Evolutionary conservation across 1,140 invertebrate genomes (phyloP).

Genomic region (Drosophila nigromelanica): DNA sequence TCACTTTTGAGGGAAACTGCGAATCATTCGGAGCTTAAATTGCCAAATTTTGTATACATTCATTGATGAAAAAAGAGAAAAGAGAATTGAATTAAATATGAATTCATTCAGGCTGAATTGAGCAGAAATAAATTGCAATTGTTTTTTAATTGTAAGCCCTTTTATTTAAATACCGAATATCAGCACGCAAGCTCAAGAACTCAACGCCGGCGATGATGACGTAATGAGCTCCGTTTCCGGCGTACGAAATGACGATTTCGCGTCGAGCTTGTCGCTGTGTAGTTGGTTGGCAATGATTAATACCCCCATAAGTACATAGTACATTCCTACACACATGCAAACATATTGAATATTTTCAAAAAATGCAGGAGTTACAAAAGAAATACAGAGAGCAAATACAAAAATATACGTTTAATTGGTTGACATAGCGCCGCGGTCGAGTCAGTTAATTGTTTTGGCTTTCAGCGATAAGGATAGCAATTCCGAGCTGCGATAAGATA

Average conservation of each 20-base stretch:
- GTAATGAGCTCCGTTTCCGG: slow-evolving; percentile 46
- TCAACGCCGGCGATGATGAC: slow-evolving; percentile 29
- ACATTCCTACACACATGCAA: too few species aligned
- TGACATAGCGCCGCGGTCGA: not conserved
- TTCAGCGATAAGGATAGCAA: slow-evolving; percentile 31
- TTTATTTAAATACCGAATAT: slow-evolving; percentile 3
- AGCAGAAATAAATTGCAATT: slow-evolving; percentile 9
- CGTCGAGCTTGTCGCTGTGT: slow-evolving; percentile 34
- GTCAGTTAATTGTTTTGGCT: slow-evolving; percentile 7
- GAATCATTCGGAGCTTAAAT: not conserved
- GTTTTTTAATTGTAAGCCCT: slow-evolving; percentile 15
- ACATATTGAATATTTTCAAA: too few species aligned
- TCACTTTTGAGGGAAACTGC: not conserved
- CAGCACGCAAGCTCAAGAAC: slow-evolving; percentile 24
- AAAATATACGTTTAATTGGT: not conserved
- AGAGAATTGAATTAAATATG: slow-evolving; percentile 1
- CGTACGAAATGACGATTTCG: slow-evolving; percentile 25
- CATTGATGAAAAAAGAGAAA: not conserved
- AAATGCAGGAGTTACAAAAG: slow-evolving; percentile 12
- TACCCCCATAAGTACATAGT: slow-evolving; percentile 23
- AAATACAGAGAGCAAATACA: not conserved
- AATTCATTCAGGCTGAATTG: slow-evolving; percentile 9
- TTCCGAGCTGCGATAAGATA: slow-evolving; percentile 51
- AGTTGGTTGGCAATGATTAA: slow-evolving; percentile 57
- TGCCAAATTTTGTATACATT: not conserved